phyloP scores from a whole-genome alignment of 2,888 invertebrate species.

The Physocephala rufipes region DNA sequence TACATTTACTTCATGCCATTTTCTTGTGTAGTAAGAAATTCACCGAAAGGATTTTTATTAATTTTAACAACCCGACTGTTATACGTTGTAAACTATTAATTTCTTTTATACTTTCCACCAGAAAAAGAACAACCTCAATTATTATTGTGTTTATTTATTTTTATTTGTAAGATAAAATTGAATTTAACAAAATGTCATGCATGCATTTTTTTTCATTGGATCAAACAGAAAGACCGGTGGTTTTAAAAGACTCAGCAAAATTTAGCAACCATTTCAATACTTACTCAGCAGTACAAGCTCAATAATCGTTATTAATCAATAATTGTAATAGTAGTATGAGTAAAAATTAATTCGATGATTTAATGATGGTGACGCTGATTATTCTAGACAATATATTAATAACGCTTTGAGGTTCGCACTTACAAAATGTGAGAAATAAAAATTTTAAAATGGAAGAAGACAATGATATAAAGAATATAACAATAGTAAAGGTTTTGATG shows the following conservation, averaged over 20 bases:
- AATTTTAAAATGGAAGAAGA: no score
- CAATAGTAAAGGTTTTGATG: no score
- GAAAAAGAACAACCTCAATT: background rate
- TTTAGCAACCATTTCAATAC: constrained; percentile 22
- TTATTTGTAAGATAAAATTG: no score
- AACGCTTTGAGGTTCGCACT: no score
- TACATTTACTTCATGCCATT: constrained; percentile 57
- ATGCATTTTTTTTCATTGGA: background rate
- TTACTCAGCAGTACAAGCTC: constrained; percentile 26
- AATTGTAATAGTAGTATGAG: no score
- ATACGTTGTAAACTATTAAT: background rate
- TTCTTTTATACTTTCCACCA: background rate
- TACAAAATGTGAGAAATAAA: no score
- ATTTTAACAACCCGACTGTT: constrained; percentile 2
- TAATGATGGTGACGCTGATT: no score
- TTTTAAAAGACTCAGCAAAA: background rate
- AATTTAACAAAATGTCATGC: no score
- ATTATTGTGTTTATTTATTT: background rate
- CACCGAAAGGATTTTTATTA: background rate
- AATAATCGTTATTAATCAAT: constrained; percentile 4
- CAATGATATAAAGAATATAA: no score
- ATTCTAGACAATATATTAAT: no score
- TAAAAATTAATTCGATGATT: no score
- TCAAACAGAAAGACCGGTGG: constrained; percentile 25
- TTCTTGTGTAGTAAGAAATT: constrained; percentile 7